phyloP scores from a whole-genome alignment of 2,113 vertebrate genomes.

The Theristicus caerulescens region DNA sequence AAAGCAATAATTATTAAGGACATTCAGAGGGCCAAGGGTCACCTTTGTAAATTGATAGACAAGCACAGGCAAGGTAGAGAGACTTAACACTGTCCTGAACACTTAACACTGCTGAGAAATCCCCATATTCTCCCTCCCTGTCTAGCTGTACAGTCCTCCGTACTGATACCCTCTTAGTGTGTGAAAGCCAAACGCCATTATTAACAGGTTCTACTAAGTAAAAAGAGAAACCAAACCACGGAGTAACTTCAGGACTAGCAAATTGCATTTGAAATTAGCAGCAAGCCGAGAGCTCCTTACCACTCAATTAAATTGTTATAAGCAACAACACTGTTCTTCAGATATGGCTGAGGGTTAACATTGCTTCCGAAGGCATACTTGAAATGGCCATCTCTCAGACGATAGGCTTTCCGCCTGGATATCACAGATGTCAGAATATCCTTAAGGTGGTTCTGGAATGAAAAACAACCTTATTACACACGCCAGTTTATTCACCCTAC shows the following conservation, averaged over 20 bases:
- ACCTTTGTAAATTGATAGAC: not conserved
- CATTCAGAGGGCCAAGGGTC: not conserved
- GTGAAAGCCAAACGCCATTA: not conserved
- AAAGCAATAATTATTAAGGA: not conserved
- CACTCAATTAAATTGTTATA: conserved; percentile 89
- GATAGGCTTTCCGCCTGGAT: conserved; percentile 90
- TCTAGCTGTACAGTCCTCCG: not conserved
- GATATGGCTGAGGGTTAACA: conserved; percentile 89
- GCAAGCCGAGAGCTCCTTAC: conserved; percentile 57
- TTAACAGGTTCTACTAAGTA: not conserved
- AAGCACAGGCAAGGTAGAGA: not conserved
- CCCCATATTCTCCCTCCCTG: not conserved
- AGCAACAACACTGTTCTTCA: conserved; percentile 92
- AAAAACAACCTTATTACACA: not conserved
- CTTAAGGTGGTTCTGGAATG: conserved; percentile 91
- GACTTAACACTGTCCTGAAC: not conserved
- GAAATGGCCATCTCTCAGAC: conserved; percentile 90
- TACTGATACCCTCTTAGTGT: not conserved
- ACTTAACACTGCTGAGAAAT: not conserved
- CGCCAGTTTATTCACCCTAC: not conserved
- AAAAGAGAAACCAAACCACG: not conserved
- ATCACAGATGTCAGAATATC: conserved; percentile 92
- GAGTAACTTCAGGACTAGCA: not conserved
- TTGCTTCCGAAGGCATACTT: conserved; percentile 93
- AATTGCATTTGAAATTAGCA: not conserved